Percentiles rank a stretch among this genome's conserved stretches.
phyloP scores from a whole-genome alignment of 2,113 vertebrate species.

The Kryptolebias marmoratus region DNA sequence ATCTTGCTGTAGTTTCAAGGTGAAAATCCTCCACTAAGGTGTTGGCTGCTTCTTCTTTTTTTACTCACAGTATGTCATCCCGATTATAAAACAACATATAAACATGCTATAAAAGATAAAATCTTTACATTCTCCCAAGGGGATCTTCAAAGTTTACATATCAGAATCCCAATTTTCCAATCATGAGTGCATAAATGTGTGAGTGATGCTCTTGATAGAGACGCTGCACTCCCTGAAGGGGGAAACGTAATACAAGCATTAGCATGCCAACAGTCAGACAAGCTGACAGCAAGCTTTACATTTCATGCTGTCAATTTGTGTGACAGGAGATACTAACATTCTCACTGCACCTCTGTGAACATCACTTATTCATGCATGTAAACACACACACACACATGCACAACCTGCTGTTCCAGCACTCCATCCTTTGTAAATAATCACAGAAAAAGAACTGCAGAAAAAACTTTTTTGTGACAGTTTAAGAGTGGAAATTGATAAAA shows the following conservation, averaged over 20 bases:
- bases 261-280: slow-evolving; percentile 29
- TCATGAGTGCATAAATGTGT: neutral
- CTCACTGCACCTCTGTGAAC: slow-evolving; percentile 7
- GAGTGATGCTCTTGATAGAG: neutral
- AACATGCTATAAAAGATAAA: neutral
- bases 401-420: slow-evolving; percentile 20
- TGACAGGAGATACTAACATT: slow-evolving; percentile 11
- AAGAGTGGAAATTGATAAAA: slow-evolving; percentile 6
- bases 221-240: neutral
- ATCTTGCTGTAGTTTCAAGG: neutral
- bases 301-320: slow-evolving; percentile 1
- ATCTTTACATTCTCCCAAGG: neutral
- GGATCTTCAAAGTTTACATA: neutral
- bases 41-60: neutral
- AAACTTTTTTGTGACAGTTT: slow-evolving; percentile 27
- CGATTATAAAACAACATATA: neutral
- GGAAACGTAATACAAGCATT: slow-evolving; percentile 1
- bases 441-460: neutral
- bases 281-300: slow-evolving; percentile 20
- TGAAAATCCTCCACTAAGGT: neutral
- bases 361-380: neutral
- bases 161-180: slow-evolving; percentile 9
- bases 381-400: slow-evolving; percentile 3
- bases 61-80: neutral
- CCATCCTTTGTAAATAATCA: neutral